Percentiles rank a stretch among this genome's conserved stretches.
Conservation (phyloP, 2,113 vertebrate species). For the Excalfactoria chinensis region DNA sequence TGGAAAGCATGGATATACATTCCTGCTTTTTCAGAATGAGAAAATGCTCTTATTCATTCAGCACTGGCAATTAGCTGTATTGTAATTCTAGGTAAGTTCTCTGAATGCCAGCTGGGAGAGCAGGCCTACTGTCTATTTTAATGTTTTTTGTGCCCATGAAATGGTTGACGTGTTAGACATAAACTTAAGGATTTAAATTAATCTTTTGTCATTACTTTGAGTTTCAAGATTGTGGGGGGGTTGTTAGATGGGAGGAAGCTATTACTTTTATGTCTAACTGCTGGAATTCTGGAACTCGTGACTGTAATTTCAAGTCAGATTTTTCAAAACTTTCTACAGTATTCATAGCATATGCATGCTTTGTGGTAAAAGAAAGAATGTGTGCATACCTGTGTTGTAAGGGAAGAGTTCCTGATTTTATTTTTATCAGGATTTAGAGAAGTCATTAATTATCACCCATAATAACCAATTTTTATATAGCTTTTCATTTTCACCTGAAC, state of each 20-base stretch:
- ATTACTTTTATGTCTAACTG: background rate
- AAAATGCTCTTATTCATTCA: background rate
- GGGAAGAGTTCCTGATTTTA: background rate
- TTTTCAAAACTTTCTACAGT: background rate
- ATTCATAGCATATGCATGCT: background rate
- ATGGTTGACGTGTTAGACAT: background rate
- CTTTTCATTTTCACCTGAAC: background rate
- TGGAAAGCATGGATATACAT: too few relatives aligned
- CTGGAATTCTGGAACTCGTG: background rate
- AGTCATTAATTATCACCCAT: background rate
- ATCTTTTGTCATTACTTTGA: background rate
- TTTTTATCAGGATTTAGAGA: background rate
- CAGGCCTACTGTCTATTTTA: background rate
- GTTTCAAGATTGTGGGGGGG: background rate
- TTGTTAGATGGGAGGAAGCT: background rate
- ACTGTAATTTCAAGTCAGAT: background rate
- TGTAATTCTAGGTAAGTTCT: background rate
- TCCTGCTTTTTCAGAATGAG: background rate
- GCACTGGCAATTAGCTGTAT: background rate
- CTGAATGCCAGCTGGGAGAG: background rate
- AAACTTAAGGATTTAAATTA: background rate
- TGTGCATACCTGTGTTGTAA: background rate
- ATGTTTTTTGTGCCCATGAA: background rate
- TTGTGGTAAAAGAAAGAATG: background rate
- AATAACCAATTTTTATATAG: background rate